A percentile compares a stretch with the other conserved stretches of the same genome.
These are phyloP conservation scores for Drosophila littoralis DNA, from an alignment of 1,140 invertebrate genomes.

Conservation along the genomic window DNA sequence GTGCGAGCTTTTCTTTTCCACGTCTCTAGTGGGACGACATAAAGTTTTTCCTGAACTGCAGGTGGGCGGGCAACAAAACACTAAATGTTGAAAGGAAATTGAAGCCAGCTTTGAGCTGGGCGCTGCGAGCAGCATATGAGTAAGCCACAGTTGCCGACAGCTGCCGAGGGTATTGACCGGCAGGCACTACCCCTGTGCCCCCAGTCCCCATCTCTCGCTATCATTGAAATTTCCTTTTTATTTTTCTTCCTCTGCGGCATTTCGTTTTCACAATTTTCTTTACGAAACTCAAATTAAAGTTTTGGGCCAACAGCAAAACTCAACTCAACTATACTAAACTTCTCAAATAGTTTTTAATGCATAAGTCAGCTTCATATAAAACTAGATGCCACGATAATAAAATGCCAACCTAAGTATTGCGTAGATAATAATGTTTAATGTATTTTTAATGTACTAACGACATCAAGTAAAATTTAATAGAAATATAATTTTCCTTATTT, in stretches of 20 bases:
- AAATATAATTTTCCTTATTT: no score
- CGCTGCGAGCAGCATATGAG: slow-evolving; percentile 39
- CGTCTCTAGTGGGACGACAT: slow-evolving; percentile 37
- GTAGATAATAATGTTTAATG: slow-evolving; percentile 12
- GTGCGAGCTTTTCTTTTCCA: not conserved
- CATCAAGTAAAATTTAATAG: no score
- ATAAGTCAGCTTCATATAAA: slow-evolving; percentile 45
- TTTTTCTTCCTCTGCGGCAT: slow-evolving; percentile 14
- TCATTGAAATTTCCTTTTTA: not conserved
- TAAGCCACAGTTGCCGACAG: slow-evolving; percentile 35
- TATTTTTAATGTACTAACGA: no score
- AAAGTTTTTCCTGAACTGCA: slow-evolving; percentile 55
- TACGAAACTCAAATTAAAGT: slow-evolving; percentile 73
- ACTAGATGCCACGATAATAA: slow-evolving; percentile 39
- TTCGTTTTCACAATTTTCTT: slow-evolving; percentile 36
- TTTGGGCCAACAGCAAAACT: slow-evolving; percentile 50
- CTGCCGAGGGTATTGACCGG: slow-evolving; percentile 27
- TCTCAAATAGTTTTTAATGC: slow-evolving; percentile 70
- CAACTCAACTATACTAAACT: slow-evolving; percentile 48
- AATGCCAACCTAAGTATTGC: slow-evolving; percentile 30
- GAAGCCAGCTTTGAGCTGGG: slow-evolving; percentile 38
- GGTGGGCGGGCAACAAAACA: slow-evolving; percentile 39
- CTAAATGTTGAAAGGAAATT: slow-evolving; percentile 60
- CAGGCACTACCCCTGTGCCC: not conserved
- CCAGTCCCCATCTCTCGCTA: not conserved